Conservation (phyloP, 2,113 vertebrate species). For the Opisthocomus hoazin region DNA sequence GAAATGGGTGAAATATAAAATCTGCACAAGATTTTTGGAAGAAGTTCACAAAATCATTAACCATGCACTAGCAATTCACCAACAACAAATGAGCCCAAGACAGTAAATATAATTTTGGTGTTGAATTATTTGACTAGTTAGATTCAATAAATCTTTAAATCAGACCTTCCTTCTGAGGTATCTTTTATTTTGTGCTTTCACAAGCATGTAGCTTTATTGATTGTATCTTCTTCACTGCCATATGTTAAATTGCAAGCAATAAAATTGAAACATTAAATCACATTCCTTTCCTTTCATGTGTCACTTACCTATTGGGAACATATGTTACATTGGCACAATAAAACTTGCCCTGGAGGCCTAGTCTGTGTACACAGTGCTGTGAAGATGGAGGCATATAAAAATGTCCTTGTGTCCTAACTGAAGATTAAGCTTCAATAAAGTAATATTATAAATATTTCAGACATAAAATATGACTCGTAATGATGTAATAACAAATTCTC, state of each 20-base stretch:
- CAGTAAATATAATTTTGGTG: background rate
- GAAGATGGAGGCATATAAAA: conserved; percentile 60
- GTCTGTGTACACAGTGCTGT: background rate
- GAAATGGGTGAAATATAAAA: background rate
- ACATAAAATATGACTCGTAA: conserved; percentile 47
- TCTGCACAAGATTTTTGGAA: background rate
- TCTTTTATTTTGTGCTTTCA: conserved; percentile 48
- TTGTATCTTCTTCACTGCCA: conserved; percentile 67
- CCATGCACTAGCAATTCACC: background rate
- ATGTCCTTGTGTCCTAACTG: conserved; percentile 22
- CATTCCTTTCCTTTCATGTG: conserved; percentile 68
- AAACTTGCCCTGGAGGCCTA: conserved; percentile 44
- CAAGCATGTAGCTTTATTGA: conserved; percentile 57
- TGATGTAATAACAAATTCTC: conserved; percentile 26
- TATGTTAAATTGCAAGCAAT: conserved; percentile 65
- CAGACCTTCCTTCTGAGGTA: conserved; percentile 24
- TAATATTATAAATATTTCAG: conserved; percentile 56
- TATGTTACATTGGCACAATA: conserved; percentile 62
- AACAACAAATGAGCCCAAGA: background rate
- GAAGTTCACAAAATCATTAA: background rate
- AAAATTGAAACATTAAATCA: conserved; percentile 74
- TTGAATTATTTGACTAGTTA: conserved; percentile 47
- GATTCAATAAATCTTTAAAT: conserved; percentile 42
- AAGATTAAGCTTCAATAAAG: conserved; percentile 62
- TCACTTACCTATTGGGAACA: conserved; percentile 72